Conservation (phyloP, 2,888 invertebrate species). For the Graphium colonna region DNA sequence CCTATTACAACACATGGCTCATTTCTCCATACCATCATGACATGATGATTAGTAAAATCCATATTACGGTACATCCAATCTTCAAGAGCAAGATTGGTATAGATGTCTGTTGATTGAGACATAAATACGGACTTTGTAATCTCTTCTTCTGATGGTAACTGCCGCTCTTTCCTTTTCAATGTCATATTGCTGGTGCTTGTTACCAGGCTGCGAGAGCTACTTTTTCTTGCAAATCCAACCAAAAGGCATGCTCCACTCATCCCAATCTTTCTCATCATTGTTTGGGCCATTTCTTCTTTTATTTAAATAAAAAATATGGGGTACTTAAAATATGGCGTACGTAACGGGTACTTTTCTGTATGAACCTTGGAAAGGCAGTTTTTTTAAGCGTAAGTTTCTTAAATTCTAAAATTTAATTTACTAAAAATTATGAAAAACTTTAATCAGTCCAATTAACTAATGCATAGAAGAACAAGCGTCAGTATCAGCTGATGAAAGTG, state of each 20-base stretch:
- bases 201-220: conserved; percentile 54
- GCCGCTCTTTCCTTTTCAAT: conserved; percentile 48
- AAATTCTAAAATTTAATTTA: conserved; percentile 37
- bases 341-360: conserved; percentile 73
- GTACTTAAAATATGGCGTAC: too few species aligned
- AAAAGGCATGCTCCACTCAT: conserved; percentile 59
- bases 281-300: conserved; percentile 62
- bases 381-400: conserved; percentile 55
- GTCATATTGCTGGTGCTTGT: conserved; percentile 46
- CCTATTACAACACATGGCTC: conserved; percentile 97
- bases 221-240: conserved; percentile 60
- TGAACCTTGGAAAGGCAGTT: conserved; percentile 56
- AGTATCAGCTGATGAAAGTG: conserved; percentile 87
- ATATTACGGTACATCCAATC: conserved; percentile 96
- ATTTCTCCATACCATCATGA: conserved; percentile 95
- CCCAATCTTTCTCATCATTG: conserved; percentile 67
- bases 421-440: conserved; percentile 38
- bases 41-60: conserved; percentile 89
- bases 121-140: conserved; percentile 93
- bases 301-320: conserved; percentile 28
- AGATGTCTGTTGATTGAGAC: conserved; percentile 94
- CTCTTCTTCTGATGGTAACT: conserved; percentile 63
- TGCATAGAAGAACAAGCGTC: conserved; percentile 65
- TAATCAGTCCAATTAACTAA: conserved; percentile 48
- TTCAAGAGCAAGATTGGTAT: conserved; percentile 95